Conservation (phyloP, 1,140 invertebrate genomes). For the Atta texana region DNA sequence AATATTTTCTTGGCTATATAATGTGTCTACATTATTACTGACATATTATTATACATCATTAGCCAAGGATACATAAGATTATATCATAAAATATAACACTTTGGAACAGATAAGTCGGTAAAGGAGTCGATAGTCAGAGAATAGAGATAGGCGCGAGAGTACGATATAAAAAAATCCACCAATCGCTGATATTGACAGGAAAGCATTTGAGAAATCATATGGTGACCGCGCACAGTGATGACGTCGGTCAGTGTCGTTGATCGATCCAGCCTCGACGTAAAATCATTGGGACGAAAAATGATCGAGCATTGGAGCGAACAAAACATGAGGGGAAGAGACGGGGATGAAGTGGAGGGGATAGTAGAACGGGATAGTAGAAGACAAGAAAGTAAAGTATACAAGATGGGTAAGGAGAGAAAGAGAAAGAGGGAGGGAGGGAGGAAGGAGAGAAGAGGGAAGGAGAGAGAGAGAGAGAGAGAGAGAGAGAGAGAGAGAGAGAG, state of each 20-base stretch:
- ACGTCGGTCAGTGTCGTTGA: slow-evolving; percentile 54
- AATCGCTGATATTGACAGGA: slow-evolving; percentile 8
- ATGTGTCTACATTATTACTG: background rate
- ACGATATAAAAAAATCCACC: slow-evolving; percentile 7
- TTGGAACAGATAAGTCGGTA: background rate
- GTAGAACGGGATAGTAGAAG: slow-evolving; percentile 42
- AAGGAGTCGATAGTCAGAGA: background rate
- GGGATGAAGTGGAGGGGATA: slow-evolving; percentile 35
- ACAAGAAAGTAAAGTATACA: slow-evolving; percentile 20
- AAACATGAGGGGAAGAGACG: background rate
- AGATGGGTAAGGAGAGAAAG: background rate
- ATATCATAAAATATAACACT: background rate
- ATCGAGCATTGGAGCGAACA: slow-evolving; percentile 35
- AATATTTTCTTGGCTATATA: background rate
- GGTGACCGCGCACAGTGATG: slow-evolving; percentile 41
- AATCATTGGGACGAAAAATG: slow-evolving; percentile 57
- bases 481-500: background rate
- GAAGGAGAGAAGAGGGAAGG: background rate
- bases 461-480: background rate
- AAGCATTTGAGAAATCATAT: slow-evolving; percentile 38
- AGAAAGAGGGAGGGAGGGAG: background rate
- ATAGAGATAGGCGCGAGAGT: background rate
- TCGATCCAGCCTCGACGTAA: slow-evolving; percentile 50
- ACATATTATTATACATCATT: background rate
- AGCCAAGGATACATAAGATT: background rate